A percentile compares a stretch with the other conserved stretches of the same genome.
phyloP scores from a whole-genome alignment of 2,888 invertebrate species.

The Eupithecia subumbrata region DNA sequence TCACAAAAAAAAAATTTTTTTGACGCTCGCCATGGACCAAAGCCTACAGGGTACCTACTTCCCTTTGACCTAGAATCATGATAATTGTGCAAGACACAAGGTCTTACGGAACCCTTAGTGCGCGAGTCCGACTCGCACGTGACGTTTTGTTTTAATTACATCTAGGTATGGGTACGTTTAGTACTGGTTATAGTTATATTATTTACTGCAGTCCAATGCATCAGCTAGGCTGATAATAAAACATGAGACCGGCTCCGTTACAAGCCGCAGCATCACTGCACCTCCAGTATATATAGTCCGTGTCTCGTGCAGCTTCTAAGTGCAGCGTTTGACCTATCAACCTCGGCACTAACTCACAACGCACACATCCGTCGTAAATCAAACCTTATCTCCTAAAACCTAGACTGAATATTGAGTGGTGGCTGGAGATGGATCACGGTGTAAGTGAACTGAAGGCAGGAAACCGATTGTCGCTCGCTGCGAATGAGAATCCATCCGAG shows the following conservation, averaged over 20 bases:
- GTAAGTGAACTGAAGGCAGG: slow-evolving; percentile 24
- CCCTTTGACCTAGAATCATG: no score
- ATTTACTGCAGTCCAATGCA: background rate
- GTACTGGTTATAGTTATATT: background rate
- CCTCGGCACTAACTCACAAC: slow-evolving; percentile 17
- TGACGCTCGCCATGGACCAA: no score
- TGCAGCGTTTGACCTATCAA: slow-evolving; percentile 38
- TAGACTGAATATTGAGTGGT: slow-evolving; percentile 22
- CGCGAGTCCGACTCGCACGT: no score
- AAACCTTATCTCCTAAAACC: slow-evolving; percentile 19
- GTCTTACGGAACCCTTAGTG: no score
- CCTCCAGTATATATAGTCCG: slow-evolving; percentile 22
- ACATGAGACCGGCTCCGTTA: background rate
- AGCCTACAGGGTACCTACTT: no score
- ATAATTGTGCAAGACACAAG: no score
- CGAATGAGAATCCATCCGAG: slow-evolving; percentile 14
- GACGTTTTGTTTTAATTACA: no score
- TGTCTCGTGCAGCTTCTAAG: slow-evolving; percentile 23
- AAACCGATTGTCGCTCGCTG: slow-evolving; percentile 26
- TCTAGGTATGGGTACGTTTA: background rate
- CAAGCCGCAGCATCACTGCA: slow-evolving; percentile 6
- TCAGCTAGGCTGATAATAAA: background rate
- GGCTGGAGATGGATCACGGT: slow-evolving; percentile 17
- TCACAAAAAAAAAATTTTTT: no score
- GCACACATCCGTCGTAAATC: slow-evolving; percentile 14